These are phyloP conservation scores for Helobdella robusta DNA, from an alignment of 2,888 invertebrate genomes.

Conservation along the genomic window DNA sequence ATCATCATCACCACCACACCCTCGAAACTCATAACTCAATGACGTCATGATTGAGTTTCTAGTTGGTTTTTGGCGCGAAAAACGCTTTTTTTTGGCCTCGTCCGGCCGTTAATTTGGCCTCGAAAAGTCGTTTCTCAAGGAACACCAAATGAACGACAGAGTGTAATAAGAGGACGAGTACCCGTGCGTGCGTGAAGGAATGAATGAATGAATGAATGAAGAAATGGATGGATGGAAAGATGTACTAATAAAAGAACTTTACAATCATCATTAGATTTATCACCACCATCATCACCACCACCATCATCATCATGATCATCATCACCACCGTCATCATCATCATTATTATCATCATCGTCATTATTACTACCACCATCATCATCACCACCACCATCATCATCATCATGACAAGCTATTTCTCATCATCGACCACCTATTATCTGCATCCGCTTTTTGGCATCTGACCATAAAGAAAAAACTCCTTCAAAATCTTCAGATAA, in stretches of 20 bases:
- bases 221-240: background rate
- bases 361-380: background rate
- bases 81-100: too few species aligned
- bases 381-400: background rate
- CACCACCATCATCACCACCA: background rate
- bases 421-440: too few species aligned
- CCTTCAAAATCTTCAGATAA: too few species aligned
- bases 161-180: background rate
- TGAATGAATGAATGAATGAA: slow-evolving; percentile 8
- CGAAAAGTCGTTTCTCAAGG: too few species aligned
- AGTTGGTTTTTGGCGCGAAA: too few species aligned
- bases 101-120: too few species aligned
- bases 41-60: too few species aligned
- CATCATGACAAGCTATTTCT: background rate
- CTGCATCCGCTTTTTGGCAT: too few species aligned
- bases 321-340: background rate
- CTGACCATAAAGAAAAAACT: too few species aligned
- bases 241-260: background rate
- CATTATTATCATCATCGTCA: background rate
- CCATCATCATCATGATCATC: background rate
- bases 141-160: background rate
- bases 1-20: too few species aligned
- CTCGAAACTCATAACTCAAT: too few species aligned
- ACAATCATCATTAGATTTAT: too few species aligned
- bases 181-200: background rate